Conservation (phyloP, 2,113 vertebrate species). For the Apteryx owenii region DNA sequence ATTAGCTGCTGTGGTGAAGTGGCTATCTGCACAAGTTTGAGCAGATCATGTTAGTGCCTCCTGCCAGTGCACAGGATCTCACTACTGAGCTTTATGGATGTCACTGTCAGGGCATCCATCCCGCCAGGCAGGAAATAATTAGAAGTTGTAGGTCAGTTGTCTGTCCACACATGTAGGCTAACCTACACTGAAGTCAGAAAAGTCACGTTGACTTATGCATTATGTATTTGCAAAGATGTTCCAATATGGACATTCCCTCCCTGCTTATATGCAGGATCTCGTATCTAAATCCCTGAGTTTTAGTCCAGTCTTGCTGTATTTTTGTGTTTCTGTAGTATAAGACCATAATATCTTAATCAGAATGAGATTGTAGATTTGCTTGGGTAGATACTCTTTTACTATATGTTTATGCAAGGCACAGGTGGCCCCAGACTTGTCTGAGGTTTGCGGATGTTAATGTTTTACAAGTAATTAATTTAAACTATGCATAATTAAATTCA, state of each 20-base stretch:
- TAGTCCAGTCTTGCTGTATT: neutral
- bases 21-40: neutral
- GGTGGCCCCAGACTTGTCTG: neutral
- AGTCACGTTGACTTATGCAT: neutral
- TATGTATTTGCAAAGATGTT: neutral
- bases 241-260: neutral
- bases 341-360: neutral
- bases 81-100: neutral
- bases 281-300: neutral
- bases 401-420: neutral
- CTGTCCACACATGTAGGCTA: neutral
- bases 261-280: neutral
- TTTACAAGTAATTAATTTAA: neutral
- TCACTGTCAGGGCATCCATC: neutral
- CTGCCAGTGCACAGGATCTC: neutral
- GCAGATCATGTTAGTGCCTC: neutral
- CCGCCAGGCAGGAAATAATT: neutral
- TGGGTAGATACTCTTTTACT: neutral
- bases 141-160: neutral
- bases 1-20: accelerated
- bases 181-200: neutral
- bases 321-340: neutral
- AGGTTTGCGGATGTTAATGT: neutral
- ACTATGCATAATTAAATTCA: neutral
- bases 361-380: neutral